Percentiles rank a stretch among this genome's conserved stretches.
Conservation (phyloP, 2,797 vertebrate genomes). For the Neosalanx taihuensis region DNA sequence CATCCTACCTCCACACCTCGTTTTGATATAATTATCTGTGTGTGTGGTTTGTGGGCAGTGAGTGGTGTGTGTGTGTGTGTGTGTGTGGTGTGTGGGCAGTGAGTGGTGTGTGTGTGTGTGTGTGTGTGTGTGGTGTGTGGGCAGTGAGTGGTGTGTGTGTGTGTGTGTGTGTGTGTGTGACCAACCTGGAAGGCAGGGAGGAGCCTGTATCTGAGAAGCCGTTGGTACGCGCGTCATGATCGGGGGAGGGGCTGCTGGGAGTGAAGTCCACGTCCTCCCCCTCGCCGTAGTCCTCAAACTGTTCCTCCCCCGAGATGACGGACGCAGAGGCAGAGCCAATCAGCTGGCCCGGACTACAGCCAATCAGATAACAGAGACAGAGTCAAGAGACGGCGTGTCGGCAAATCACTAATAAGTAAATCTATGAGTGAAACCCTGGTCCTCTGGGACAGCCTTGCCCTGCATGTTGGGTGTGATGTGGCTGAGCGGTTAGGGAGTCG, state of each 20-base stretch:
- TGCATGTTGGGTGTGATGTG: too few species aligned
- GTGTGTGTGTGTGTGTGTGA: neutral
- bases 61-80: too few species aligned
- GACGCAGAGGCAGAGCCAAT: slow-evolving; percentile 85
- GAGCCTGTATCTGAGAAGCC: slow-evolving; percentile 92
- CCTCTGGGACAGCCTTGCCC: too few species aligned
- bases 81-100: neutral
- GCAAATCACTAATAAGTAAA: neutral
- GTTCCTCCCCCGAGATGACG: slow-evolving; percentile 85
- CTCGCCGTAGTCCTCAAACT: slow-evolving; percentile 97
- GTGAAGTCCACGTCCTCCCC: slow-evolving; percentile 88
- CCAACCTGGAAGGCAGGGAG: slow-evolving; percentile 91
- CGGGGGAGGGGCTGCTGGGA: slow-evolving; percentile 88
- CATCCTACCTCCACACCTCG: neutral
- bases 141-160: neutral
- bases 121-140: neutral
- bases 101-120: too few species aligned
- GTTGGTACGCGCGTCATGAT: slow-evolving; percentile 88
- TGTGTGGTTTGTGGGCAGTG: neutral
- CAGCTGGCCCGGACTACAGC: slow-evolving; percentile 75
- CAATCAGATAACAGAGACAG: neutral
- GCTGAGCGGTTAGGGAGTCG: too few species aligned
- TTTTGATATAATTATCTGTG: neutral
- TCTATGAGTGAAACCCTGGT: neutral
- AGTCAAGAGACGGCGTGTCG: too few species aligned